These are phyloP conservation scores for Oegoconia quadripuncta DNA, from an alignment of 2,888 invertebrate genomes.

Conservation along the genomic window DNA sequence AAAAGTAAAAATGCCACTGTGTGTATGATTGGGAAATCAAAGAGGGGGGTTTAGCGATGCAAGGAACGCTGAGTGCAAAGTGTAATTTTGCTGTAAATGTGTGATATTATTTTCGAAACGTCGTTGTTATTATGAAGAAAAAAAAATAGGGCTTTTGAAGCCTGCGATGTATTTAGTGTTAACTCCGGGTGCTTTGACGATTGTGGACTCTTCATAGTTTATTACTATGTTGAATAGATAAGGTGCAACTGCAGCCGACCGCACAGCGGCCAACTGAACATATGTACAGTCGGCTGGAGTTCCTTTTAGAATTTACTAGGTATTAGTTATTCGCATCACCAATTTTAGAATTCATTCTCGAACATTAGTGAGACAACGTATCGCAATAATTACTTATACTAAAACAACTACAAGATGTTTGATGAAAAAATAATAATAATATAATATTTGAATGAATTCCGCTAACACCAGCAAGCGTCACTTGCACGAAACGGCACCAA, in stretches of 20 bases:
- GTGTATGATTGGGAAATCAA: slow-evolving; percentile 43
- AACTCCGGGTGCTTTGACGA: slow-evolving; percentile 79
- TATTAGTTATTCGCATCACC: slow-evolving; percentile 65
- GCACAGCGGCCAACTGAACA: slow-evolving; percentile 23
- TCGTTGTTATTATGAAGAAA: slow-evolving; percentile 56
- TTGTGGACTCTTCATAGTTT: slow-evolving; percentile 75
- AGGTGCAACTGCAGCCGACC: slow-evolving; percentile 44
- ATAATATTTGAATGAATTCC: slow-evolving; percentile 22
- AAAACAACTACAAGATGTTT: slow-evolving; percentile 62
- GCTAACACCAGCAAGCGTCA: slow-evolving; percentile 25
- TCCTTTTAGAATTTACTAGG: slow-evolving; percentile 70
- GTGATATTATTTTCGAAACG: slow-evolving; percentile 74
- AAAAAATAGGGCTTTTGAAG: slow-evolving; percentile 65
- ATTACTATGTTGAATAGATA: slow-evolving; percentile 69
- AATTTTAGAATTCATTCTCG: slow-evolving; percentile 51
- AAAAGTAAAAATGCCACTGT: slow-evolving; percentile 50
- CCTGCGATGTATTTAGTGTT: slow-evolving; percentile 74
- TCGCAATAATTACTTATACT: slow-evolving; percentile 45
- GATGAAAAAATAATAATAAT: slow-evolving; percentile 37
- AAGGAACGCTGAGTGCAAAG: slow-evolving; percentile 61
- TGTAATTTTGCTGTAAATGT: slow-evolving; percentile 71
- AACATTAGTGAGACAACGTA: slow-evolving; percentile 39
- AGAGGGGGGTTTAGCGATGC: slow-evolving; percentile 40
- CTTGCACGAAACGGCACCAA: slow-evolving; percentile 36
- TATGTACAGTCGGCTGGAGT: slow-evolving; percentile 48